Evolutionary conservation across 2,113 vertebrate species (phyloP).

Genomic region (Columbina picui): DNA sequence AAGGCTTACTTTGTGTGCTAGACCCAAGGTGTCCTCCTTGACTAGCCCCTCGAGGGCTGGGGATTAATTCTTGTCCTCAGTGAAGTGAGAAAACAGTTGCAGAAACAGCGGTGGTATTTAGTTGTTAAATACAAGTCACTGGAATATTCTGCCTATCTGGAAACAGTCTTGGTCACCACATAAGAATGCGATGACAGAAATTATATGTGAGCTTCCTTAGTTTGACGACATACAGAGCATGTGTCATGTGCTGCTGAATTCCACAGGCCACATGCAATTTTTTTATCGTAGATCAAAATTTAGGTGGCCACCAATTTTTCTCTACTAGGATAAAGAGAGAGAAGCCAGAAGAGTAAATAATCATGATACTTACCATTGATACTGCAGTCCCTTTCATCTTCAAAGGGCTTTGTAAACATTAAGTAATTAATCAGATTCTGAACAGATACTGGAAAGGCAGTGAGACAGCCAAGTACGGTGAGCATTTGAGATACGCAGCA

Average conservation of each 20-base stretch:
- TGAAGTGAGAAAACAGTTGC: not conserved
- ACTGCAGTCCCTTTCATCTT: not conserved
- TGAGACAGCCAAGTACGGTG: not conserved
- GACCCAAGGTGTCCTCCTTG: not conserved
- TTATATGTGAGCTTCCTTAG: not conserved
- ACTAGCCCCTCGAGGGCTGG: not conserved
- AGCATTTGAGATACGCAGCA: not conserved
- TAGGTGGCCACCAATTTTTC: not conserved
- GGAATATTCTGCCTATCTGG: not conserved
- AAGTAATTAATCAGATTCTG: slow-evolving; percentile 15
- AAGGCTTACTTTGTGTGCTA: not conserved
- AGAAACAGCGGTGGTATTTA: not conserved
- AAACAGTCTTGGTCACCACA: not conserved
- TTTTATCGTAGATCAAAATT: not conserved
- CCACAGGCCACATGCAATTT: not conserved
- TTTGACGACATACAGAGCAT: not conserved
- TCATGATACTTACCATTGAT: not conserved
- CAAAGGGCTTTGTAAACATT: not conserved
- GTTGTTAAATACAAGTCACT: not conserved
- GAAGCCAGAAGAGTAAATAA: not conserved
- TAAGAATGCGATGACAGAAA: not conserved
- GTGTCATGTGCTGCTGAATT: not conserved
- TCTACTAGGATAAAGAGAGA: not conserved
- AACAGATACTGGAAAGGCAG: not conserved
- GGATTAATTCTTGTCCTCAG: not conserved